Base-by-base conservation (phyloP, 2,888 invertebrate species). In the Latrodectus hesperus region DNA sequence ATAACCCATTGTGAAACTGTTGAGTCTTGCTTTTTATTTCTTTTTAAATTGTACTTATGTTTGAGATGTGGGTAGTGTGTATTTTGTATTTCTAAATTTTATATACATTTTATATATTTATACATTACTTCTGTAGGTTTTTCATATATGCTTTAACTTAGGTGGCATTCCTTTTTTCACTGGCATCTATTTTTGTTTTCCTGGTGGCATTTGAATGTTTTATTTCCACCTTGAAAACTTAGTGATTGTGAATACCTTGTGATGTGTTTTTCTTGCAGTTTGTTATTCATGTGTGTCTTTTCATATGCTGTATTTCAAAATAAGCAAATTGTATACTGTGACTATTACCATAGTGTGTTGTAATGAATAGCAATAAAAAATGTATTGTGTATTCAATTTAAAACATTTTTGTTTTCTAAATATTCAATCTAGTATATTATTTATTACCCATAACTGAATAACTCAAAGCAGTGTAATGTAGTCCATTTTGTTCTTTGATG, bases 281-380 rank as follows among this genome's bases (percentile, higher is more conserved):
- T 86, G 81, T 71, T 86, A 80, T 80, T 68, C 75, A 49, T 84
- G 75, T 72, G 55, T 81, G 82, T 78, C 78, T 78, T 81, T 81
- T 82, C 86, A 72, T 77, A 73, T 78, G 72, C 77, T 86, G 80
- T 86, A 67, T 53, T 80, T 80, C 51, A 70, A 84, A 71, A 73
- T 60, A 73, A 38, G n/a, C 14, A 71, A 83, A 38, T 60, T 70
- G 52, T 64, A 49, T 82, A 67, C 74, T 74, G 74, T 83, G 80
- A 64, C 65, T 74, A 80, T 38, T 67, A 68, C 53, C 65, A 76
- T 86, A 86, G 85, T n/a, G 52, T 76, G 65, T 70, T 86, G 80
- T 80, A 80, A 80, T 60, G 55, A 80, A 86, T 86, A 86, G 85
- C 85, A 86, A 86, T 86, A 86, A 85, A 65, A 71, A 65, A 81